phyloP scores from a whole-genome alignment of 2,797 vertebrate genomes.

The Siniperca undulata region DNA sequence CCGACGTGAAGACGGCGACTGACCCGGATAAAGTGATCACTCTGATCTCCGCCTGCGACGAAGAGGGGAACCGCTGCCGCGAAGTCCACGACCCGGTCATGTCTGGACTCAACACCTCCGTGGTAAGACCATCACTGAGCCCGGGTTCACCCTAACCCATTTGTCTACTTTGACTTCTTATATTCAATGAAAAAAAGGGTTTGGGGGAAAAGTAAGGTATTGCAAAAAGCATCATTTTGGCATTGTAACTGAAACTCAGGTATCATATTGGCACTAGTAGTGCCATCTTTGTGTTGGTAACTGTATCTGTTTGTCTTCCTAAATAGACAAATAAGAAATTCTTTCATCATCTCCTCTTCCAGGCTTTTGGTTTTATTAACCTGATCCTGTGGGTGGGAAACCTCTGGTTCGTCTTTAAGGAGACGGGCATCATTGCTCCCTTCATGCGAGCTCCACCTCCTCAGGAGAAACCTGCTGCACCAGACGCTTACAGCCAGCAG shows the following conservation, averaged over 20 bases:
- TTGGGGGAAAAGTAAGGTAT: no score
- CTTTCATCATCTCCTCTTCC: neutral
- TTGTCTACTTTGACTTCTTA: no score
- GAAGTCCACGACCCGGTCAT: conserved; percentile 90
- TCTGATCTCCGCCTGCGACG: conserved; percentile 77
- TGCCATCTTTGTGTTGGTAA: neutral
- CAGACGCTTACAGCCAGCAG: conserved; percentile 85
- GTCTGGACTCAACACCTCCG: conserved; percentile 93
- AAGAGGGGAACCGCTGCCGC: conserved; percentile 79
- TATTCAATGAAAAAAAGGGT: no score
- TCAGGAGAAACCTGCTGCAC: conserved; percentile 88
- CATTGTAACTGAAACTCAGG: no score
- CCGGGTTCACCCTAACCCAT: no score
- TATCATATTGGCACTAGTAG: no score
- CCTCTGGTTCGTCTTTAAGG: conserved; percentile 95
- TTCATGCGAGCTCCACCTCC: conserved; percentile 88
- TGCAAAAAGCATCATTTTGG: no score
- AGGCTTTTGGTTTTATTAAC: conserved; percentile 94
- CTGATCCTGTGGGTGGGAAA: conserved; percentile 92
- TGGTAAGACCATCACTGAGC: conserved; percentile 80
- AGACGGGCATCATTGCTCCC: conserved; percentile 91
- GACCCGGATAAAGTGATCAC: conserved; percentile 88
- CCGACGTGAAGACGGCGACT: conserved; percentile 90
- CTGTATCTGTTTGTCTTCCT: neutral
- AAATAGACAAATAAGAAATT: neutral